Evolutionary conservation across 1,140 invertebrate genomes (phyloP).

Genomic region (Formica selysi): DNA sequence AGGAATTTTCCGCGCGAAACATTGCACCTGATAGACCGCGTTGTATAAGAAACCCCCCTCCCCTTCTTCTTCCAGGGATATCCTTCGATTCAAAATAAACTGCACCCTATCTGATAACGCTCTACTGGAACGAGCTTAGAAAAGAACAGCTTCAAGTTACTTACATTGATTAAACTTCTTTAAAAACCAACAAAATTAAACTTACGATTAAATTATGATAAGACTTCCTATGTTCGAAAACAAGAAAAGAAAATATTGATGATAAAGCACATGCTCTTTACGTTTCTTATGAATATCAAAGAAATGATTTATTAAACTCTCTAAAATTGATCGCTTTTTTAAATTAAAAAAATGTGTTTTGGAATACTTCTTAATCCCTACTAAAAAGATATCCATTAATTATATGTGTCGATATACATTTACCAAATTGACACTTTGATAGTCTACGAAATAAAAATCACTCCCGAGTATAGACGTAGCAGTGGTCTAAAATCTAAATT

Average conservation of each 20-base stretch:
- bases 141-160: slow-evolving; percentile 1
- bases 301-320: background rate
- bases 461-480: too few species aligned
- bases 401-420: background rate
- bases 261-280: too few species aligned
- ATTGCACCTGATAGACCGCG: background rate
- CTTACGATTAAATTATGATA: background rate
- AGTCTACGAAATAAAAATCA: background rate
- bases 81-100: slow-evolving; percentile 43
- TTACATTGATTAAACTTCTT: background rate
- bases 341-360: too few species aligned
- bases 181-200: slow-evolving; percentile 1
- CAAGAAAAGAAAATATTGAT: too few species aligned
- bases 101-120: background rate
- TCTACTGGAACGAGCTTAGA: background rate
- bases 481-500: too few species aligned
- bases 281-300: background rate
- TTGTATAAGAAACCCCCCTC: background rate
- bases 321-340: slow-evolving; percentile 12
- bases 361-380: background rate
- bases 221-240: background rate
- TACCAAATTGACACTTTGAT: background rate
- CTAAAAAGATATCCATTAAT: slow-evolving; percentile 3
- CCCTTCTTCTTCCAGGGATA: background rate
- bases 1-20: slow-evolving; percentile 14